Base-by-base conservation (phyloP, 2,797 vertebrate species). In the Eospalax fontanierii region DNA sequence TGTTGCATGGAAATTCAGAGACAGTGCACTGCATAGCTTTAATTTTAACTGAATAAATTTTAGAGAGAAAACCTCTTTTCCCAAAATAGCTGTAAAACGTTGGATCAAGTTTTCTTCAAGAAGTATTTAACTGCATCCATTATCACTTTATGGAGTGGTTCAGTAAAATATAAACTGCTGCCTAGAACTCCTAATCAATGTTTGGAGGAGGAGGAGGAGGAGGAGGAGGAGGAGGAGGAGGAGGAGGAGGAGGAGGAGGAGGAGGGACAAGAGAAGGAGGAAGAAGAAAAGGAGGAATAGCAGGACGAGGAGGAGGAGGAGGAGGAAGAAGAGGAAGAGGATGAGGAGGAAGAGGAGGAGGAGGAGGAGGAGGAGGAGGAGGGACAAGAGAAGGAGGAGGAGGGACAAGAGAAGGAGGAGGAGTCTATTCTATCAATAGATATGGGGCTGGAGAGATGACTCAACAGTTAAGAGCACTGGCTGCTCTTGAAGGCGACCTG, bases 31-130 rank as follows among this genome's bases (percentile, higher is more conserved):
- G 15, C 90, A n/a, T 89, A 83, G 38, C 40, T 88, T 21, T 35
- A 40, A 84, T 14, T 66, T 96, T 96, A 97, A 89, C 96, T 46
- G 86, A 71, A 79, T 96, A 76, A 75, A 85, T 81, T 90, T 91
- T 81, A 74, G 40, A 59, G 30, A 70, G 8, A 66, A 3, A 1
- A 80, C 43, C 0, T 46, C 35, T 78, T 85, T 71, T 30, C 43
- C 65, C 50, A 30, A 66, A 66, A 59, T 43, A 93, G 75, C 87
- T 82, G 96, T 61, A 75, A 54, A 28, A 28, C 68, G 95, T 94
- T 90, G 38, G 81, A 80, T 93, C 80, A 1, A 73, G 54, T 86
- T 80, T 83, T 50, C 59, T 76, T 78, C 35, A 40, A 85, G 57
- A 91, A 92, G n/a, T 89, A 75, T 46, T 54, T 63, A 68, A 78